Conservation (phyloP, 1,140 invertebrate species). For the Schmidtea mediterranea region DNA sequence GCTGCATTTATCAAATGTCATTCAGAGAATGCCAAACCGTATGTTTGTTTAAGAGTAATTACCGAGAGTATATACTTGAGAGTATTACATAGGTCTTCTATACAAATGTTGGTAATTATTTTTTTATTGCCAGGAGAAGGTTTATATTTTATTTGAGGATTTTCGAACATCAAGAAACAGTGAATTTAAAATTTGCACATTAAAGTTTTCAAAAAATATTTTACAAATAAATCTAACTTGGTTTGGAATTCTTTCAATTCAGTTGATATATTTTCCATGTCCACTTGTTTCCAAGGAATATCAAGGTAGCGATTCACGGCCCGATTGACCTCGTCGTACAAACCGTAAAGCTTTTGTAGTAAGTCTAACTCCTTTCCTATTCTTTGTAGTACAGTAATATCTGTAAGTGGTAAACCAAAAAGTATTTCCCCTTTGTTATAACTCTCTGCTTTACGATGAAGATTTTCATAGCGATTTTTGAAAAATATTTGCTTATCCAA, state of each 20-base stretch:
- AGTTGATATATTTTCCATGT: slow-evolving; percentile 76
- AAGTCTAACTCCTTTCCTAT: slow-evolving; percentile 83
- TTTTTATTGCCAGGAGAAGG: too few species aligned
- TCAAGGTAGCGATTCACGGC: slow-evolving; percentile 69
- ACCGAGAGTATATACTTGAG: too few species aligned
- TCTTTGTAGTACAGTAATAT: slow-evolving; percentile 62
- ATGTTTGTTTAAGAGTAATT: too few species aligned
- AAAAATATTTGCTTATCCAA: slow-evolving; percentile 65
- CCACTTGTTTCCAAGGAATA: slow-evolving; percentile 68
- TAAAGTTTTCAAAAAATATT: too few species aligned
- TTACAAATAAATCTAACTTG: slow-evolving; percentile 6
- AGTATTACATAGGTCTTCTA: too few species aligned
- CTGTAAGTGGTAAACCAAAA: slow-evolving; percentile 59
- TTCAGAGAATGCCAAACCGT: too few species aligned
- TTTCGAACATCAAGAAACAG: too few species aligned
- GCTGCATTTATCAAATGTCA: too few species aligned
- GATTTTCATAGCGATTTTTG: slow-evolving; percentile 75
- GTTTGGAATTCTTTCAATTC: slow-evolving; percentile 66
- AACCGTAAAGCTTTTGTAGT: slow-evolving; percentile 65
- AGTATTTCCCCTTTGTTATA: slow-evolving; percentile 75
- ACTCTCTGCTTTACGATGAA: slow-evolving; percentile 65
- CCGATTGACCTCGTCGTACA: slow-evolving; percentile 75
- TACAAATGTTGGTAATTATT: too few species aligned
- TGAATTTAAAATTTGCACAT: too few species aligned
- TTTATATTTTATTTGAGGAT: too few species aligned